Base-by-base conservation (phyloP, 2,797 vertebrate species). In the Atherinosoma microstoma region DNA sequence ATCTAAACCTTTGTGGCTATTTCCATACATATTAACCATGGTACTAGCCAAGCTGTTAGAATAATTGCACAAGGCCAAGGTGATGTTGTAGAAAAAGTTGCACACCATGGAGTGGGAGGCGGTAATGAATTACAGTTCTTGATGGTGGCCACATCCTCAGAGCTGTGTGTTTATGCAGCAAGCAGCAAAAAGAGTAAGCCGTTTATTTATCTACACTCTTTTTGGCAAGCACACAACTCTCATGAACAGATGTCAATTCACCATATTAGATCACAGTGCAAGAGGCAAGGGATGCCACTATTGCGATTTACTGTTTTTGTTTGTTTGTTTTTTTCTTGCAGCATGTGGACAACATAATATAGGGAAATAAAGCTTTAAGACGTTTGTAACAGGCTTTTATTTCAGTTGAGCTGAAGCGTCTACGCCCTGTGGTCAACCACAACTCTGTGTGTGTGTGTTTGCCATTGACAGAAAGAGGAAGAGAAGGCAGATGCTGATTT, bases 401-500 rank as follows among this genome's bases (percentile, higher is more conserved):
- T 91, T 93, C 84, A 87, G 84, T 88, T 87, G 57, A 80, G 75
- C 40, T 79, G 57, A 76, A 74, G 76, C 27, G 91, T 32, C 85
- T 86, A 93, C 94, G 30, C 94, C 94, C 92, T 94, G 92, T 89
- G 93, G 94, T 91, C 66, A 87, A 93, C 94, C 92, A 92, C 86
- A 79, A 70, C 78, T 70, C 68, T 70, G 32, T 58, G 70, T 60
- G 35, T 0, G 11, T 24, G 22, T 4, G 30, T 73, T 27, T 65
- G 32, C 49, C 58, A 82, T 0, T 67, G 73, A 68, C 49, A 83
- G 67, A 84, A 77, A 79, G 64, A 85, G 79, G 60, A 75, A 91
- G 74, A 84, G 63, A 73, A 59, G 60, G 68, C 80, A 91, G 82
- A 92, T 89, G 71, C 80, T 78, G 76, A 86, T 76, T 87, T 61